Base-by-base conservation (phyloP, 1,140 invertebrate genomes). In the Acromyrmex heyeri region DNA sequence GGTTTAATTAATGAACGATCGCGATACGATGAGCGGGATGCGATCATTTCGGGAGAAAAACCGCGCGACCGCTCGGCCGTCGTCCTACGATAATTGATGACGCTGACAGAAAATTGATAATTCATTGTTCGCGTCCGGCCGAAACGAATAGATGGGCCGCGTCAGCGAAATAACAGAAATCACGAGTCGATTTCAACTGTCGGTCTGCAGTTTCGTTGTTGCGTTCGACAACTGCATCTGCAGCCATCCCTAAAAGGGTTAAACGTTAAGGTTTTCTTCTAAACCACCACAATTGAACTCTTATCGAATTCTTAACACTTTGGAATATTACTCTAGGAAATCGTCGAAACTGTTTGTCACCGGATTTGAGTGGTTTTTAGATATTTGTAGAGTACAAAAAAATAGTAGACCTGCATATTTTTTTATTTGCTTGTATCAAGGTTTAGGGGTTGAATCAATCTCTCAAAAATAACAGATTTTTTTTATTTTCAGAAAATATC, bases 1-100 rank as follows among this genome's bases (percentile, higher is more conserved):
- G 69, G 79, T 83, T 83, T 83, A 83, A 83, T 83, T 83, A 83
- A 83, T 83, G 79, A 83, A 83, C 79, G 79, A 83, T 83, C 79
- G 55, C 55, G 38, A 61, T 75, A 75, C 79, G 79, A 83, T 62
- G 79, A 73, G 55, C 55, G 79, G 61, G 67, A 14, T n/a, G 38
- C 67, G 69, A 83, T 82, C 79, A 73, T 83, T 75, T 61, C 55
- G 55, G 27, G 55, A 75, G 79, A 83, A 72, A 83, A 83, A 83
- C 55, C 69, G 55, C 38, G 79, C 38, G 65, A 10, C 21, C 67
- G 79, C 24, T n/a, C 24, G 67, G 12, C n/a, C 55, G 55, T 73
- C 69, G 69, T 75, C 57, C 69, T 73, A 75, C 79, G 79, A 83
- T 83, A 83, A 83, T 83, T 83, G 79, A 83, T 83, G 79, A 83